These are phyloP conservation scores for Rhabditoides inermis DNA, from an alignment of 2,888 invertebrate genomes.

Conservation along the genomic window DNA sequence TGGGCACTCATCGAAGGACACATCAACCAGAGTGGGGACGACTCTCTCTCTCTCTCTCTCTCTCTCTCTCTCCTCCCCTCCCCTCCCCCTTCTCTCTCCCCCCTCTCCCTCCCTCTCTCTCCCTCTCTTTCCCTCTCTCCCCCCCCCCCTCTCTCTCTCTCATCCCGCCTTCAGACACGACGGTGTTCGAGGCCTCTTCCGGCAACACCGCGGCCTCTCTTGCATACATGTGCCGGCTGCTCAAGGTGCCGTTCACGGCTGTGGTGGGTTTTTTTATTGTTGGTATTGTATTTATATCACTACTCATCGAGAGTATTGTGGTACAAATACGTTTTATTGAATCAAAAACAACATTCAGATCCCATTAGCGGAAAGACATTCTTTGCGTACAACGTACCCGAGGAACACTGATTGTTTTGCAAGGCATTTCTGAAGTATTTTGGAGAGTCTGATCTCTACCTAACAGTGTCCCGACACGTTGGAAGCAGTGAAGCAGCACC, in stretches of 20 bases:
- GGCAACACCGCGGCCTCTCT: constrained; percentile 43
- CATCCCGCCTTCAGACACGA: constrained; percentile 11
- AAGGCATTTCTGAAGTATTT: too few relatives aligned
- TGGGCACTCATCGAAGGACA: constrained; percentile 30
- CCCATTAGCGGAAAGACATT: too few relatives aligned
- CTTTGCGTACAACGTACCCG: too few relatives aligned
- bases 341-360: too few relatives aligned
- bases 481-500: constrained; percentile 13
- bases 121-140: not conserved
- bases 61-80: not conserved
- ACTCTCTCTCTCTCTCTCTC: not conserved
- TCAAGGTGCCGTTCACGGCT: constrained; percentile 33
- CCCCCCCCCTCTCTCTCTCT: not conserved
- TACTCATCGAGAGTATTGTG: too few relatives aligned
- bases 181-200: constrained; percentile 39
- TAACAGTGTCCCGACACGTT: constrained; percentile 24
- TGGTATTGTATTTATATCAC: too few relatives aligned
- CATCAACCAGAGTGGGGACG: constrained; percentile 11
- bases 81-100: not conserved
- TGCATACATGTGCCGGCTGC: constrained; percentile 33
- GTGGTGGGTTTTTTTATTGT: constrained; percentile 24
- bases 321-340: too few relatives aligned
- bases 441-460: too few relatives aligned
- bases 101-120: not conserved
- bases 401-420: too few relatives aligned